Conservation (phyloP, 2,888 invertebrate species). For the Agonopterix arenella region DNA sequence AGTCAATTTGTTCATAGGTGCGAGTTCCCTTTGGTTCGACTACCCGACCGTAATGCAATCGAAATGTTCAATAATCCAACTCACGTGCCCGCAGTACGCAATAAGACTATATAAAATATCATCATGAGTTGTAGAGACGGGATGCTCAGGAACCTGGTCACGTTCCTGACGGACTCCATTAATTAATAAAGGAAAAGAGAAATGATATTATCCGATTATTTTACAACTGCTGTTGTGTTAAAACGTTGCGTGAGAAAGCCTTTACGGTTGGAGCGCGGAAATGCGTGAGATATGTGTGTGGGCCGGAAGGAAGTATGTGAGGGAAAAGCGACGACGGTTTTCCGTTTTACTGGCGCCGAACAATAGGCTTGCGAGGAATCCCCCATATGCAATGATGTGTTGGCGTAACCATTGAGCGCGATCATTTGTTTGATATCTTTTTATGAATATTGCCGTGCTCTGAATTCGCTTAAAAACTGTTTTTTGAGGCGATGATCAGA, state of each 20-base stretch:
- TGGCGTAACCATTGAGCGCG: slow-evolving; percentile 7
- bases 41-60: not conserved
- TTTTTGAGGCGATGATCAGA: too few species aligned
- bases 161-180: slow-evolving; percentile 22
- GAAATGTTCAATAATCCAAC: slow-evolving; percentile 8
- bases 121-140: slow-evolving; percentile 4
- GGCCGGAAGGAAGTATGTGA: slow-evolving; percentile 22
- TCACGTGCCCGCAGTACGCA: slow-evolving; percentile 10
- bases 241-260: too few species aligned
- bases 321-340: slow-evolving; percentile 20
- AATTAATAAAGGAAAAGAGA: slow-evolving; percentile 17
- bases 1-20: slow-evolving; percentile 82
- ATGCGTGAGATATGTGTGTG: slow-evolving; percentile 20
- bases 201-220: too few species aligned
- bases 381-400: slow-evolving; percentile 19
- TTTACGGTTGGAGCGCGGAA: slow-evolving; percentile 10
- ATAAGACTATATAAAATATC: slow-evolving; percentile 7
- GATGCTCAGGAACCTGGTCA: slow-evolving; percentile 16
- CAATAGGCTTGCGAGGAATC: slow-evolving; percentile 29
- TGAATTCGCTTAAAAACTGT: too few species aligned
- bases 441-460: too few species aligned
- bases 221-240: too few species aligned
- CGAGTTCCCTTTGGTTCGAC: not conserved
- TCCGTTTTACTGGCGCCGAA: slow-evolving; percentile 26
- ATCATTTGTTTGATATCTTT: not conserved